Percentiles rank a stretch among this genome's conserved stretches.
Evolutionary conservation across 2,113 vertebrate species (phyloP).

Genomic region (Pseudopodoces humilis): DNA sequence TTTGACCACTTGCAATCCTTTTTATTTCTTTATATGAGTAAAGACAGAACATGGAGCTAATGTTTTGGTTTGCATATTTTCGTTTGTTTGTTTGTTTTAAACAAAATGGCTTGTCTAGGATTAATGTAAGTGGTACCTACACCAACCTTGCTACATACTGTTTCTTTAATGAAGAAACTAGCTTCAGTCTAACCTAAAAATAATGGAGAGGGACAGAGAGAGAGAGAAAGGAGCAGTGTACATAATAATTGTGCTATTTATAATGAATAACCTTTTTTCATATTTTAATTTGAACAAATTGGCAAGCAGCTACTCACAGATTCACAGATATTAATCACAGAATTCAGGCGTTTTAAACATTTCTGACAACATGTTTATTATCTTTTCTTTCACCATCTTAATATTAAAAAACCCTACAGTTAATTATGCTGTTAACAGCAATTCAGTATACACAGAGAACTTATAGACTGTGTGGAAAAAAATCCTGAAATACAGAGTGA

Average conservation of each 20-base stretch:
- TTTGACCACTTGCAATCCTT: neutral
- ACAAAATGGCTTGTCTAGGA: neutral
- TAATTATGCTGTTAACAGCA: slow-evolving; percentile 15
- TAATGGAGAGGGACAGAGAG: neutral
- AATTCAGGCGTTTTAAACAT: neutral
- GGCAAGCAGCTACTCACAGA: neutral
- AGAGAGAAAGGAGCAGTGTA: neutral
- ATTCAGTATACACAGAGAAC: neutral
- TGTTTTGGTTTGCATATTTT: neutral
- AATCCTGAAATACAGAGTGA: neutral
- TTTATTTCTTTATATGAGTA: neutral
- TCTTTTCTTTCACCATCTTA: neutral
- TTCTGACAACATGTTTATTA: slow-evolving; percentile 13
- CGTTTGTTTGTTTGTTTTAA: neutral
- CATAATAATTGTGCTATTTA: neutral
- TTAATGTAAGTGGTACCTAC: neutral
- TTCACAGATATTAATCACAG: slow-evolving; percentile 37
- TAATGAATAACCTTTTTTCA: slow-evolving; percentile 24
- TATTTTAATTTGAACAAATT: slow-evolving; percentile 25
- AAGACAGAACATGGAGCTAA: neutral
- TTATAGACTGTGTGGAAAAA: neutral
- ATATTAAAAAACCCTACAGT: neutral
- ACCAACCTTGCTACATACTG: neutral
- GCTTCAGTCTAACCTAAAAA: neutral
- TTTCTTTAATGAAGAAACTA: neutral